These are phyloP conservation scores for Ophiodon elongatus DNA, from an alignment of 2,113 vertebrate genomes.

Conservation along the genomic window DNA sequence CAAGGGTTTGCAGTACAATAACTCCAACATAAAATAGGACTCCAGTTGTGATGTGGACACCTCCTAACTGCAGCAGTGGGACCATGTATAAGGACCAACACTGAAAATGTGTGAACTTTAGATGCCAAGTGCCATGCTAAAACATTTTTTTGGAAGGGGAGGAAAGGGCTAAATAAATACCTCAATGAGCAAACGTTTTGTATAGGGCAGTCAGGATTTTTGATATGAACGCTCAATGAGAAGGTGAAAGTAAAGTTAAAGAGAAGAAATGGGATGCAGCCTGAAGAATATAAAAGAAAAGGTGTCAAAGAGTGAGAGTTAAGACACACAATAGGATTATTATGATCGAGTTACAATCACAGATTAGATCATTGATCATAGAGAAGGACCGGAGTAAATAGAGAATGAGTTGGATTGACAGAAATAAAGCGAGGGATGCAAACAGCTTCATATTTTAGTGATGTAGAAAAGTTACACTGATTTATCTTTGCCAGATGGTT, in stretches of 20 bases:
- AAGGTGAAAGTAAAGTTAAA: constrained; percentile 7
- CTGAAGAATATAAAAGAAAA: not conserved
- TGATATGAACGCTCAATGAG: not conserved
- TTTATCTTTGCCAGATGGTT: not conserved
- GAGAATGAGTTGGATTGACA: not conserved
- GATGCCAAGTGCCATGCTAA: not conserved
- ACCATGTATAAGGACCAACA: not conserved
- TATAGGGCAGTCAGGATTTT: too few relatives aligned
- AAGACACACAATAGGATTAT: not conserved
- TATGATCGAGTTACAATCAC: too few relatives aligned
- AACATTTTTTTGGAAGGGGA: not conserved
- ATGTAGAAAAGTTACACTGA: not conserved
- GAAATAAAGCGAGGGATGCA: not conserved
- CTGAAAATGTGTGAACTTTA: not conserved
- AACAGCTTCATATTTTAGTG: not conserved
- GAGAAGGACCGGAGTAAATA: not conserved
- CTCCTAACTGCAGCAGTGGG: not conserved
- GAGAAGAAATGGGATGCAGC: not conserved
- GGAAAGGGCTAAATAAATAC: not conserved
- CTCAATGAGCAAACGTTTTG: not conserved
- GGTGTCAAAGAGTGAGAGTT: not conserved
- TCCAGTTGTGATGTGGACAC: not conserved
- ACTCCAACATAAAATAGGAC: not conserved
- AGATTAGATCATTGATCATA: too few relatives aligned
- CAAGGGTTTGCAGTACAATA: not conserved